A percentile compares a stretch with the other conserved stretches of the same genome.
Evolutionary conservation across 37 sponge, comb jelly and placozoan species (phyloP).

Genomic region (Ephydatia muelleri): DNA sequence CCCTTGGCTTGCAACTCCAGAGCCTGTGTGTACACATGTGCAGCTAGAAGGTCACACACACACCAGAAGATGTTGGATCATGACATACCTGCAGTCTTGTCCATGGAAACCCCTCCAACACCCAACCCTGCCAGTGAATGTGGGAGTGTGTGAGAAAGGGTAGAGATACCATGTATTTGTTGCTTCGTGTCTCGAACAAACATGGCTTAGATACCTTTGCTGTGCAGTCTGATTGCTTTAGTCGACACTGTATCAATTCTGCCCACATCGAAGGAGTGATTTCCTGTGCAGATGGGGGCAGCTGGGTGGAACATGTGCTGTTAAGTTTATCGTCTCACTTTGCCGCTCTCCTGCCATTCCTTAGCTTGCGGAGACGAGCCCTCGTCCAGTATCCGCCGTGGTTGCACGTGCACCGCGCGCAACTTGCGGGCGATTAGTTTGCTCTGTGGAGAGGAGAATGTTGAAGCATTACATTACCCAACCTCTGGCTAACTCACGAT

Average conservation of each 20-base stretch:
- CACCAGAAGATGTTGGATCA: not conserved
- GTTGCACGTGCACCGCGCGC: constrained; percentile 64
- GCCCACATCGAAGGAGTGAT: constrained; percentile 39
- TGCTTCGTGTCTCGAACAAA: not conserved
- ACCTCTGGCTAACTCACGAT: constrained; percentile 51
- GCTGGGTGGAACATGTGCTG: not conserved
- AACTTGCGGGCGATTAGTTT: constrained; percentile 65
- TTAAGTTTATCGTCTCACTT: not conserved
- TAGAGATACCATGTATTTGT: not conserved
- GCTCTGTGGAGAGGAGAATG: constrained; percentile 30
- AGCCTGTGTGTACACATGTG: constrained; percentile 33
- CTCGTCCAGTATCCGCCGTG: constrained; percentile 29
- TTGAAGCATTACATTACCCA: not conserved
- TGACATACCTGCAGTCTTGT: constrained; percentile 75
- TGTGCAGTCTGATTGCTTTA: constrained; percentile 47
- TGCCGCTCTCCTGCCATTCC: not conserved
- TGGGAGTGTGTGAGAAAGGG: not conserved
- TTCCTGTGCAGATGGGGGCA: constrained; percentile 9
- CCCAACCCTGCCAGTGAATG: constrained; percentile 77
- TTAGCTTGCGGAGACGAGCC: constrained; percentile 17
- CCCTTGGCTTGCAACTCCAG: constrained; percentile 79
- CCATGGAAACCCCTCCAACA: constrained; percentile 85
- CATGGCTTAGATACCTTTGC: constrained; percentile 54
- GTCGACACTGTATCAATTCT: constrained; percentile 35
- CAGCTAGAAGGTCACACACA: constrained; percentile 27